Conservation (phyloP, 1,140 invertebrate species). For the Drosophila dunni region DNA sequence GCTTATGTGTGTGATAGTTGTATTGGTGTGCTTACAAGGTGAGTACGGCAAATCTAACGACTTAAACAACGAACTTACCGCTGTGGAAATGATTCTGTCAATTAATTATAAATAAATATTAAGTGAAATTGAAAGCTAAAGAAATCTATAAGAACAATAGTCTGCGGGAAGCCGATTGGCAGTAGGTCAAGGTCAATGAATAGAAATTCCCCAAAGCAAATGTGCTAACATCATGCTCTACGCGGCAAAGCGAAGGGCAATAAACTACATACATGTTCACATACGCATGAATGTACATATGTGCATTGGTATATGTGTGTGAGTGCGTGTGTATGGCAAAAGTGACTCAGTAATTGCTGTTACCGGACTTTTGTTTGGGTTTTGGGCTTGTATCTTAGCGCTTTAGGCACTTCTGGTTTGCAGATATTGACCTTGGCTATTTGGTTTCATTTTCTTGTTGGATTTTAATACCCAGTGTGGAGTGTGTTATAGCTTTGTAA, state of each 20-base stretch:
- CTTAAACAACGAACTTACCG: constrained; percentile 63
- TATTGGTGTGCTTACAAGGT: constrained; percentile 45
- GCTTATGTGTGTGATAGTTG: constrained; percentile 20
- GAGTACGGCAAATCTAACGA: constrained; percentile 59
- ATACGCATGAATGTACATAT: too few species aligned
- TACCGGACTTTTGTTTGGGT: constrained; percentile 37
- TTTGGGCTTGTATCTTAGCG: constrained; percentile 26
- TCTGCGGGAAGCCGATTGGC: constrained; percentile 14
- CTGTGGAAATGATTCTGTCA: background rate
- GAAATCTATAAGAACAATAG: constrained; percentile 42
- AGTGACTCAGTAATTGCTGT: constrained; percentile 77
- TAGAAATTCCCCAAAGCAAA: constrained; percentile 71
- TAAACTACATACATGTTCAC: constrained; percentile 48
- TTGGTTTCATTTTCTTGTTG: constrained; percentile 9
- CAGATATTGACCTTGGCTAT: constrained; percentile 45
- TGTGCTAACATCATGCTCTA: constrained; percentile 56
- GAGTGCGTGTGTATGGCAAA: constrained; percentile 34
- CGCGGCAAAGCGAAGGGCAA: constrained; percentile 70
- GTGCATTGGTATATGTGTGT: too few species aligned
- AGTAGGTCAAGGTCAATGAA: constrained; percentile 70
- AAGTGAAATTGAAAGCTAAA: constrained; percentile 16
- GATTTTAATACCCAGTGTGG: background rate
- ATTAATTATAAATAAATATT: background rate
- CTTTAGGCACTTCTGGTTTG: constrained; percentile 51
- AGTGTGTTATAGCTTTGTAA: too few species aligned